Base-by-base conservation (phyloP, 2,113 vertebrate species). In the Pituophis catenifer region DNA sequence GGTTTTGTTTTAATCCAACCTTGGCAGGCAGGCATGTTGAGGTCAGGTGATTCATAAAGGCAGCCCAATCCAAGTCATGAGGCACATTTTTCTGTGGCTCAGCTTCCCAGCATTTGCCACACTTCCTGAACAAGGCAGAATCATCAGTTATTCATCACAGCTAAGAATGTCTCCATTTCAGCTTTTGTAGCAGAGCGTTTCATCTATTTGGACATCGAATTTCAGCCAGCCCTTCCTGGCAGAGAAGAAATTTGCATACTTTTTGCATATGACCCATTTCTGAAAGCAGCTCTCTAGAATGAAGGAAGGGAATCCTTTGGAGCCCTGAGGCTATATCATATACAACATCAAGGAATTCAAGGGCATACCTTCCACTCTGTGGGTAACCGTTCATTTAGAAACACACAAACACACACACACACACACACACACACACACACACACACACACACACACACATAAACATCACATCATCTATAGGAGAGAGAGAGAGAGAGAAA, bases 51-150 rank as follows among this genome's bases (percentile, higher is more conserved):
- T 93, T 97, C 95, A 96, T 81, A 93, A 96, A 95, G 95, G 93
- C 94, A 93, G 94, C 94, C 94, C 91, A 92, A 93, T 90, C 89
- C 0, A 0, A 62, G 93, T 97, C 97, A 97, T 94, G 95, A 96
- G 97, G 93, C 89, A 85, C 48, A 94, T 75, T 94, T 90, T 96
- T 97, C 93, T 96, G 95, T 93, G 96, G 95, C 94, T 95, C 95
- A 96, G 96, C 95, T 96, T 97, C 97, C 91, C 94, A 95, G 94
- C 70, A 94, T 95, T 95, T 95, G 90, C 94, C 95, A 93, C 90
- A 92, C 65, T 91, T 96, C 92, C 91, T 70, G 93, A 96, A 92
- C 88, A 81, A 94, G 94, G 88, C 86, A 93, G 10, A 59, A 70
- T 95, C 93, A 91, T 94, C 94, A 94, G n/a, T 86, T 95, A 93